Conservation (phyloP, 2,888 invertebrate genomes). For the Conomelus anceps region DNA sequence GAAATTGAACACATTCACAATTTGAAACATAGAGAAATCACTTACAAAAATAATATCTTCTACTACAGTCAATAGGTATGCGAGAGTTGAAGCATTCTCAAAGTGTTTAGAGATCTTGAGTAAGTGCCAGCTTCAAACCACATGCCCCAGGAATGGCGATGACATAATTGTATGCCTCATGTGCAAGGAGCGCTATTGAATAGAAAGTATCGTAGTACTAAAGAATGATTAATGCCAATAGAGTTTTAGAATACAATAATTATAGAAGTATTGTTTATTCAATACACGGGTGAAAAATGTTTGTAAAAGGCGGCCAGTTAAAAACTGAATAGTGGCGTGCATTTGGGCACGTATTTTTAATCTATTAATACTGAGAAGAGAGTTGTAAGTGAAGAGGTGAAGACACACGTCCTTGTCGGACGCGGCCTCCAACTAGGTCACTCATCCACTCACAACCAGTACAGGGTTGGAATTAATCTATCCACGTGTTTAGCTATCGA, state of each 20-base stretch:
- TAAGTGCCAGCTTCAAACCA: neutral
- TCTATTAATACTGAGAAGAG: too few relatives aligned
- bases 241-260: neutral
- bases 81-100: neutral
- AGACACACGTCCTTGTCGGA: neutral
- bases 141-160: neutral
- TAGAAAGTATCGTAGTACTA: neutral
- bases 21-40: neutral
- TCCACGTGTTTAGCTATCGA: neutral
- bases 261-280: neutral
- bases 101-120: neutral
- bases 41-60: too few relatives aligned
- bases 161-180: neutral
- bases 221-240: too few relatives aligned
- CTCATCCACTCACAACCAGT: neutral
- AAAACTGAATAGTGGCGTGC: neutral
- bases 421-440: neutral
- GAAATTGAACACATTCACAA: neutral
- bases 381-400: too few relatives aligned
- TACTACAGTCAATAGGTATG: too few relatives aligned
- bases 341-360: neutral
- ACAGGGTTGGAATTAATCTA: neutral
- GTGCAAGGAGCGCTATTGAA: neutral
- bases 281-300: neutral
- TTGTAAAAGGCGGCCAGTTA: neutral